These are phyloP conservation scores for Leuctra nigra DNA, from an alignment of 2,888 invertebrate species.

Conservation along the genomic window DNA sequence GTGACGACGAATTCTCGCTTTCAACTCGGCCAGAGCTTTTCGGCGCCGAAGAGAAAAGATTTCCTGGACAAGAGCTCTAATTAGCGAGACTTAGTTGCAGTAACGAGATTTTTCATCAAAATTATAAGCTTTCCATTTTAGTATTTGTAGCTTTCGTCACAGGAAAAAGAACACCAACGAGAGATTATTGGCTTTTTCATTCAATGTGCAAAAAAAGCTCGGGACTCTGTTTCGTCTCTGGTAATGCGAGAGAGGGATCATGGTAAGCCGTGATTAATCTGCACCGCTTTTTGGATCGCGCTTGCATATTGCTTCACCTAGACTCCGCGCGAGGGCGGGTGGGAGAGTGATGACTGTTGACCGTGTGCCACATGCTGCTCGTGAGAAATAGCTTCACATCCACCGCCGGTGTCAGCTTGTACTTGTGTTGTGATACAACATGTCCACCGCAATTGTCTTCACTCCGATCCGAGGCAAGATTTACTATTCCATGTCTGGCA, in stretches of 20 bases:
- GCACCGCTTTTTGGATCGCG: conserved; percentile 23
- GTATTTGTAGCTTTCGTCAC: not conserved
- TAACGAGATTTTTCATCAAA: not conserved
- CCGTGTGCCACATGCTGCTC: too few relatives aligned
- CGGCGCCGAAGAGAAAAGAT: not conserved
- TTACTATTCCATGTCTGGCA: too few relatives aligned
- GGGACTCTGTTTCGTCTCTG: not conserved
- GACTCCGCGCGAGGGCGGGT: too few relatives aligned
- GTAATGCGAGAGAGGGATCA: not conserved
- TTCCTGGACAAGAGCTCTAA: not conserved
- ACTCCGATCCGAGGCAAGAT: too few relatives aligned
- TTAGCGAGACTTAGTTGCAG: not conserved
- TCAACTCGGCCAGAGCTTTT: not conserved
- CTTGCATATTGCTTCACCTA: too few relatives aligned
- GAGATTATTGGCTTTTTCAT: too few relatives aligned
- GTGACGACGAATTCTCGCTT: not conserved
- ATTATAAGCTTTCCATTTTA: not conserved
- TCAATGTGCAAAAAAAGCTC: not conserved
- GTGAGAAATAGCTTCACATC: too few relatives aligned
- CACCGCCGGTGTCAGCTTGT: too few relatives aligned
- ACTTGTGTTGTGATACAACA: too few relatives aligned
- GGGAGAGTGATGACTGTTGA: too few relatives aligned
- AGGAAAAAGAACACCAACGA: too few relatives aligned
- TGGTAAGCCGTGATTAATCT: conserved; percentile 28
- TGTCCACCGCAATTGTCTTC: too few relatives aligned